These are phyloP conservation scores for Dermatophagoides farinae DNA, from an alignment of 1,140 invertebrate genomes.

Conservation along the genomic window DNA sequence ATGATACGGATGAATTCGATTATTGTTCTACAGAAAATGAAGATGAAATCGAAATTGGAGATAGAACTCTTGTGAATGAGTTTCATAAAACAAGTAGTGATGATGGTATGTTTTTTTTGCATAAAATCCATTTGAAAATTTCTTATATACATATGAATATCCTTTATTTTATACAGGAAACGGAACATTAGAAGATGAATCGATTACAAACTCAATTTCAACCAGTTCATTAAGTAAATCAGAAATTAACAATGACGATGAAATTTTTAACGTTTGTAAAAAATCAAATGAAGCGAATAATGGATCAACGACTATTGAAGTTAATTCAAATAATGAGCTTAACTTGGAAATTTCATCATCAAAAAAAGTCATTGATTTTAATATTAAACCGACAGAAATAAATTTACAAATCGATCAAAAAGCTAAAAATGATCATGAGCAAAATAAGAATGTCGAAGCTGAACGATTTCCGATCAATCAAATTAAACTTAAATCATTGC, in stretches of 20 bases:
- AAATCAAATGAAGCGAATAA: neutral
- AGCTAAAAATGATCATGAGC: neutral
- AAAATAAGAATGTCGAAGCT: neutral
- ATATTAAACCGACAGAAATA: neutral
- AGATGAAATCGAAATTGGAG: neutral
- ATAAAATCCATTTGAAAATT: neutral
- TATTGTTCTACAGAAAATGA: slow-evolving; percentile 2
- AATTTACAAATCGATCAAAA: neutral
- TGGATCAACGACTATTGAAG: neutral
- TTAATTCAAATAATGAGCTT: too few relatives aligned
- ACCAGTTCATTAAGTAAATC: neutral
- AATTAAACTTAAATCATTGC: neutral
- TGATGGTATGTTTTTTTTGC: neutral
- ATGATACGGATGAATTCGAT: slow-evolving; percentile 7
- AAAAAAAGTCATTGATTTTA: neutral
- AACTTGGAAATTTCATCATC: too few relatives aligned
- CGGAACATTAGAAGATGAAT: neutral
- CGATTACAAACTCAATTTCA: neutral
- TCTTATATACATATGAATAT: neutral
- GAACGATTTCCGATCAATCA: neutral
- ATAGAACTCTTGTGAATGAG: neutral
- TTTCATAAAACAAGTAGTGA: neutral
- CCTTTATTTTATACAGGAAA: neutral
- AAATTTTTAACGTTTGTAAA: neutral
- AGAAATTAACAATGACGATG: neutral